Conservation (phyloP, 2,888 invertebrate species). For the Eupithecia vulgata region DNA sequence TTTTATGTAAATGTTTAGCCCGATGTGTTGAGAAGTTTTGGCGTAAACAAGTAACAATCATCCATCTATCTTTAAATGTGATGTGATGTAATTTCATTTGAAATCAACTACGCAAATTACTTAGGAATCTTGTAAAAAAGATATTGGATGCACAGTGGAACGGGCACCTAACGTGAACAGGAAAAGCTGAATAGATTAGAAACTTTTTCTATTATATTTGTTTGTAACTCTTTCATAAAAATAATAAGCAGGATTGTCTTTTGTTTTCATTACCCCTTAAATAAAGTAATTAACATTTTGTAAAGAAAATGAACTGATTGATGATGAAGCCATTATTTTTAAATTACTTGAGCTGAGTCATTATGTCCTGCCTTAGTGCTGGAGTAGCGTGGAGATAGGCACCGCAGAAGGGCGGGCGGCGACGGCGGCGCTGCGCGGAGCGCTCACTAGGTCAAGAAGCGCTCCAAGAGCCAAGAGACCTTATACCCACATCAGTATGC, state of each 20-base stretch:
- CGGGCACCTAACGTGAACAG: not conserved
- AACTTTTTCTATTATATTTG: not conserved
- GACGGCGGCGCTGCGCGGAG: not conserved
- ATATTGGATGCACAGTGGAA: too few species aligned
- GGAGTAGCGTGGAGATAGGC: not conserved
- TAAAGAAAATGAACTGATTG: not conserved
- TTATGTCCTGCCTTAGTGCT: not conserved
- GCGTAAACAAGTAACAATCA: too few species aligned
- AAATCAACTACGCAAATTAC: too few species aligned
- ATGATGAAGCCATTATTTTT: not conserved
- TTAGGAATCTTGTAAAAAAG: too few species aligned
- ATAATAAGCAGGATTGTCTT: too few species aligned
- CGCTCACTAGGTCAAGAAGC: not conserved
- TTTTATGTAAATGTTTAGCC: too few species aligned
- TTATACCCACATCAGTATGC: not conserved
- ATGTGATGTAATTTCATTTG: too few species aligned
- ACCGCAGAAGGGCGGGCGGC: not conserved
- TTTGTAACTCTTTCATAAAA: not conserved
- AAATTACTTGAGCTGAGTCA: not conserved
- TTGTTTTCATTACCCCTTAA: too few species aligned
- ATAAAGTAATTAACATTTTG: not conserved
- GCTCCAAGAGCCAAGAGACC: not conserved
- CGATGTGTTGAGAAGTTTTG: too few species aligned
- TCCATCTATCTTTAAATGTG: too few species aligned
- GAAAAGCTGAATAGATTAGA: not conserved